Percentiles rank a stretch among this genome's conserved stretches.
Evolutionary conservation across 2,113 vertebrate genomes (phyloP).

Genomic region (Nicator chloris): DNA sequence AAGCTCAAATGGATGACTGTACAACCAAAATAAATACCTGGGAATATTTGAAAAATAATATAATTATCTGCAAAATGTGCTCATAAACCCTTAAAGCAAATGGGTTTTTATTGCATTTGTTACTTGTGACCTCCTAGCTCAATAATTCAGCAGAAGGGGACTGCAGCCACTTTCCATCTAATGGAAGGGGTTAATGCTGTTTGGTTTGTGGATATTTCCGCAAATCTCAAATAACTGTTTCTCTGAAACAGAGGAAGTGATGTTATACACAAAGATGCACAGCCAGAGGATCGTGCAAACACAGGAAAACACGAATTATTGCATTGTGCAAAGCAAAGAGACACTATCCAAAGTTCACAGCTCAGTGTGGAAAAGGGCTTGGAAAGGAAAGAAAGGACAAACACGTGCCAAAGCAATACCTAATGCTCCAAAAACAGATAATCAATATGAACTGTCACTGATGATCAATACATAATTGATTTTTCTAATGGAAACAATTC

Average conservation of each 20-base stretch:
- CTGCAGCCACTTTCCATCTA: neutral
- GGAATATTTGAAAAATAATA: conserved; percentile 37
- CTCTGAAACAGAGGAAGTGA: neutral
- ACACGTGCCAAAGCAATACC: neutral
- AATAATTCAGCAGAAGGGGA: neutral
- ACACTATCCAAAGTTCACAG: neutral
- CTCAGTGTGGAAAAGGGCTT: neutral
- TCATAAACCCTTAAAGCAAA: conserved; percentile 15
- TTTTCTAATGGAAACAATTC: neutral
- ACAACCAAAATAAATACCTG: conserved; percentile 10
- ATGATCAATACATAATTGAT: neutral
- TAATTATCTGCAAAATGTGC: conserved; percentile 39
- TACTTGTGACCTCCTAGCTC: conserved; percentile 11
- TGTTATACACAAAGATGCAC: neutral
- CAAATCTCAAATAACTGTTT: conserved; percentile 26
- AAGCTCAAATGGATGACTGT: conserved; percentile 12
- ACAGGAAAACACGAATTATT: neutral
- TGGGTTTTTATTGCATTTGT: neutral
- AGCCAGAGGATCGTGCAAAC: neutral
- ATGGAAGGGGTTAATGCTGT: neutral
- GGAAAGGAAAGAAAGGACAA: neutral
- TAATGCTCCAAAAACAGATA: neutral
- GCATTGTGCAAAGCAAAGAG: neutral
- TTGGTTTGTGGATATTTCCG: conserved; percentile 19
- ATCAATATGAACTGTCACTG: neutral